Evolutionary conservation across 2,113 vertebrate genomes (phyloP).

Genomic region (Heloderma charlesbogerti): DNA sequence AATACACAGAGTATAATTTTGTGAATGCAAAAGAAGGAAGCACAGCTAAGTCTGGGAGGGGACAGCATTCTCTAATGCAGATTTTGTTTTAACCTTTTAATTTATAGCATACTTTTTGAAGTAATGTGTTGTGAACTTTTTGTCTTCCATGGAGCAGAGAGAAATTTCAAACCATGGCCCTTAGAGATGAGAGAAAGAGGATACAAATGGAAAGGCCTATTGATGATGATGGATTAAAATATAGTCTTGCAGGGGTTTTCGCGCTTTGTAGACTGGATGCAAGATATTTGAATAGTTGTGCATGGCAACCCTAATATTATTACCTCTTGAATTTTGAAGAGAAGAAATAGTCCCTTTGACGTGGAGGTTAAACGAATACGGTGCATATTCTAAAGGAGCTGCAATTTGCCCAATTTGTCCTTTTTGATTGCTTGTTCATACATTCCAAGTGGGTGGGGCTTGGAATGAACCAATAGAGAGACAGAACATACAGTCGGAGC

Average conservation of each 20-base stretch:
- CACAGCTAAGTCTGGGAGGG: not conserved
- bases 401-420: not conserved
- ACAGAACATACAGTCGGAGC: not conserved
- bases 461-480: not conserved
- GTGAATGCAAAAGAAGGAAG: not conserved
- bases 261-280: not conserved
- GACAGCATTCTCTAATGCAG: not conserved
- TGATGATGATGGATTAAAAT: not conserved
- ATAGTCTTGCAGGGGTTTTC: not conserved
- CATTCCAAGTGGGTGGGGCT: not conserved
- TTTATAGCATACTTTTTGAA: not conserved
- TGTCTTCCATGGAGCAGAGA: not conserved
- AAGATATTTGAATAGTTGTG: not conserved
- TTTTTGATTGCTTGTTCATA: not conserved
- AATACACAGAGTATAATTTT: not conserved
- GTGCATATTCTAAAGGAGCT: too few species aligned
- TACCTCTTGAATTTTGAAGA: not conserved
- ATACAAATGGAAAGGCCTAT: not conserved
- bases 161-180: not conserved
- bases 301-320: not conserved
- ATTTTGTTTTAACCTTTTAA: not conserved
- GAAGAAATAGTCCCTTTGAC: not conserved
- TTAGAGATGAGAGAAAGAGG: not conserved
- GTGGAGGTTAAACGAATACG: not conserved
- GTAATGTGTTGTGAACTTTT: not conserved